Percentiles rank a stretch among this genome's conserved stretches.
Conservation (phyloP, 2,113 vertebrate species). For the Syngnathoides biaculeatus region DNA sequence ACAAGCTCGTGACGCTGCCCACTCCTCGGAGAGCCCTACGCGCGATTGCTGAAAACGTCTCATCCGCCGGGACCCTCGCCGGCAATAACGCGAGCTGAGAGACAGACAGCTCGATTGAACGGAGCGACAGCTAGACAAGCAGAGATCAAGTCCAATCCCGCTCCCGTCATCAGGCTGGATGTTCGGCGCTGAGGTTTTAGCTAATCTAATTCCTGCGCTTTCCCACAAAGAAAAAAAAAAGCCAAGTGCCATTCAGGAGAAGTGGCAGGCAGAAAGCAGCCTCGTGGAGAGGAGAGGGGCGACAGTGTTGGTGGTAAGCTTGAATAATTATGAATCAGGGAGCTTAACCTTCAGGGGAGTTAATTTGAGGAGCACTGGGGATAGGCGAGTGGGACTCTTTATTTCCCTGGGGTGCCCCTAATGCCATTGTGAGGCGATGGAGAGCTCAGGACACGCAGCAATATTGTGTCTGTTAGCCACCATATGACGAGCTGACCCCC, state of each 20-base stretch:
- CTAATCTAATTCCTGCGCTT: conserved; percentile 77
- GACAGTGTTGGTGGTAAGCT: conserved; percentile 49
- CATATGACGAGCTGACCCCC: conserved; percentile 76
- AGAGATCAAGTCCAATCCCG: conserved; percentile 74
- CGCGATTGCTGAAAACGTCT: conserved; percentile 64
- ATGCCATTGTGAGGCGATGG: conserved; percentile 79
- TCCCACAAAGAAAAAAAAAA: conserved; percentile 47
- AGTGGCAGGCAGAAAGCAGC: conserved; percentile 56
- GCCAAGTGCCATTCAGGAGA: conserved; percentile 75
- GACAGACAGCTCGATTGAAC: conserved; percentile 78
- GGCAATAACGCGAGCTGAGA: conserved; percentile 68
- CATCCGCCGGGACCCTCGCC: conserved; percentile 69
- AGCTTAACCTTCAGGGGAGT: conserved; percentile 79
- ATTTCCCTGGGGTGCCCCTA: conserved; percentile 79
- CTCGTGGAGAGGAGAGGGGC: conserved; percentile 38
- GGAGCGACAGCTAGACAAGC: conserved; percentile 75
- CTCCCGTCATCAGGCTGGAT: conserved; percentile 68
- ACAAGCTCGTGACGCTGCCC: conserved; percentile 60
- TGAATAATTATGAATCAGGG: conserved; percentile 79
- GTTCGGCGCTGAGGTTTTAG: conserved; percentile 71
- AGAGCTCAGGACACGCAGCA: conserved; percentile 75
- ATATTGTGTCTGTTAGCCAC: conserved; percentile 79
- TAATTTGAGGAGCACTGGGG: conserved; percentile 77
- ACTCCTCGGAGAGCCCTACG: conserved; percentile 59
- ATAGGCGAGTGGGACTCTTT: conserved; percentile 70